A percentile compares a stretch with the other conserved stretches of the same genome.
Conservation (phyloP, 2,797 vertebrate species). For the Enteromius radiatus region DNA sequence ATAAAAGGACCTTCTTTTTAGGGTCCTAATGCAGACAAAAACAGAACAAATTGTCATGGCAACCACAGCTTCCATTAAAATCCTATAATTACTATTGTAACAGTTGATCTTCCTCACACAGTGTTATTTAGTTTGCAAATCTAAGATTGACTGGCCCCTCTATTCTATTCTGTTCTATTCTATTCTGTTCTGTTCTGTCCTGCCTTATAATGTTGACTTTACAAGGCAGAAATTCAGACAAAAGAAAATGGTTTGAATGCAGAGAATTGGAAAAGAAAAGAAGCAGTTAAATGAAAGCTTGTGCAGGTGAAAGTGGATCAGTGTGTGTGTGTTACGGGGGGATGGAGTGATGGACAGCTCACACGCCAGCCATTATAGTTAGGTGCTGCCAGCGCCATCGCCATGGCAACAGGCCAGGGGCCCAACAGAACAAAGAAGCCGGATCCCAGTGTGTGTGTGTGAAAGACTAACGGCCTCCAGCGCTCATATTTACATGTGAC, state of each 20-base stretch:
- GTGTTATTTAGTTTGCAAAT: background rate
- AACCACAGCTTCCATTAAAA: background rate
- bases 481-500: conserved; percentile 78
- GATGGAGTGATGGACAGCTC: conserved; percentile 72
- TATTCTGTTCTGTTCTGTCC: background rate
- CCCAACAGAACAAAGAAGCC: conserved; percentile 72
- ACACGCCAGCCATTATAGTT: conserved; percentile 75
- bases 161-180: background rate
- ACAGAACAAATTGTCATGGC: background rate
- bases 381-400: conserved; percentile 74
- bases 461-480: conserved; percentile 64
- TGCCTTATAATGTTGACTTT: background rate
- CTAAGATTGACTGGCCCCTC: background rate
- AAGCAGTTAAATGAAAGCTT: background rate
- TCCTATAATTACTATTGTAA: background rate
- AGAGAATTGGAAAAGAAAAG: background rate
- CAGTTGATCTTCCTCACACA: background rate
- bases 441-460: conserved; percentile 61
- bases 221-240: conserved; percentile 3
- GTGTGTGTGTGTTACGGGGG: conserved; percentile 29
- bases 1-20: background rate
- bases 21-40: background rate
- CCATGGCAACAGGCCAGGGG: conserved; percentile 72
- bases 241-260: background rate
- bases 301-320: conserved; percentile 21